Evolutionary conservation across 2,888 invertebrate species (phyloP), one percentile per base, ranked within the genome.

Genomic region (Eupithecia vulgata): DNA sequence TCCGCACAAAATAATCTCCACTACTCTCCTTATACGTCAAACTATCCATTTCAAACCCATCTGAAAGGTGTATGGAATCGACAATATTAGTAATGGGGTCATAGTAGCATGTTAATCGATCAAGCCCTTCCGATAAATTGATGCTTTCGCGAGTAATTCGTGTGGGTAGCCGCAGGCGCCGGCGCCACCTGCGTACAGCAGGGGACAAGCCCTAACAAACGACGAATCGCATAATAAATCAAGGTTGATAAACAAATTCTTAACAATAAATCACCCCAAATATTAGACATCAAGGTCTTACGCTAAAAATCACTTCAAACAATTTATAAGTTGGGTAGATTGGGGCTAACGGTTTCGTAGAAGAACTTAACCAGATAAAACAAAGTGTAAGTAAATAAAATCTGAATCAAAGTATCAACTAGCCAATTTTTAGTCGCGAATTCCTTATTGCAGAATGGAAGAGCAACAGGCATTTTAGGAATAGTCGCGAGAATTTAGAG

Each of bases 331-430:
- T 71, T 70, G 64, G 76, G 76, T n/a, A 77, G 21, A 66, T 83
- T 85, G 40, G 88, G 86, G 67, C 83, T 84, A 70, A 90, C 82
- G 30, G 86, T 78, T 70, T 90, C 90, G 71, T 86, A 89, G 72
- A 88, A 88, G 1, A 79, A 77, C 79, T 90, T 90, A 13, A 89
- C 86, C 68, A 90, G 81, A 80, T 88, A 88, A 78, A 90, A 87
- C 30, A 91, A 80, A 0, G 85, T 81, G 79, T 81, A 88, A 4
- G 90, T 90, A 73, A 90, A 90, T 5, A 89, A 8, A 2, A 87
- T 78, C 74, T 90, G 88, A 2, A 90, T 67, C 7, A 90, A 72
- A 17, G 83, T 80, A 52, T 88, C 84, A 2, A 86, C 59, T 12
- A 82, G 42, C 82, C 84, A 85, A 69, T 69, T 75, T 12, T 79